Percentiles rank a stretch among this genome's conserved stretches.
Evolutionary conservation across 2,113 vertebrate genomes (phyloP).

Genomic region (Cyanocitta stelleri): DNA sequence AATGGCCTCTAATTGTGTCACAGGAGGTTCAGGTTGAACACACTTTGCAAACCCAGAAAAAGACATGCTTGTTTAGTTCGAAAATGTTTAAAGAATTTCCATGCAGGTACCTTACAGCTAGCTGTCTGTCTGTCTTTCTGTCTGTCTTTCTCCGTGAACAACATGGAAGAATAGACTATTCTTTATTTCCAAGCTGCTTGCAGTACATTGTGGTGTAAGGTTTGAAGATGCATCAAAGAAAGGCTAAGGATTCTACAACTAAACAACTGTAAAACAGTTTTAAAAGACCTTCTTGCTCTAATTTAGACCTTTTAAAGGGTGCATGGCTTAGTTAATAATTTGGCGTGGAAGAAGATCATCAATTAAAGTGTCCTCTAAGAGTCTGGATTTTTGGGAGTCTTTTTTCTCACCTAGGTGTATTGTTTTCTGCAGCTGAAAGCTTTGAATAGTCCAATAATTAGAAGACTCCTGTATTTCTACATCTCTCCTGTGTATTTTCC

Average conservation of each 20-base stretch:
- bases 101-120: not conserved
- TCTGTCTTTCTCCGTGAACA: not conserved
- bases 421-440: not conserved
- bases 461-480: not conserved
- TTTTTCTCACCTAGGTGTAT: not conserved
- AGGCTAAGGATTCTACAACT: not conserved
- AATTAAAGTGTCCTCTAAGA: not conserved
- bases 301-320: not conserved
- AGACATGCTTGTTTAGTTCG: not conserved
- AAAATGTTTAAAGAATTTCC: not conserved
- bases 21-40: not conserved
- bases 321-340: not conserved
- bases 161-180: not conserved
- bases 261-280: not conserved
- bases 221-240: not conserved
- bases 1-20: not conserved
- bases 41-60: not conserved
- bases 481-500: not conserved
- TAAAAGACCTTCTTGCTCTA: not conserved
- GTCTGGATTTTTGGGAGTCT: not conserved
- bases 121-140: not conserved
- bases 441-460: not conserved
- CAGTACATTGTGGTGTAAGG: not conserved
- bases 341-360: not conserved
- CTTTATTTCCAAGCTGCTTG: not conserved